Conservation (phyloP, 2,888 invertebrate genomes). For the Tetranychus piercei region DNA sequence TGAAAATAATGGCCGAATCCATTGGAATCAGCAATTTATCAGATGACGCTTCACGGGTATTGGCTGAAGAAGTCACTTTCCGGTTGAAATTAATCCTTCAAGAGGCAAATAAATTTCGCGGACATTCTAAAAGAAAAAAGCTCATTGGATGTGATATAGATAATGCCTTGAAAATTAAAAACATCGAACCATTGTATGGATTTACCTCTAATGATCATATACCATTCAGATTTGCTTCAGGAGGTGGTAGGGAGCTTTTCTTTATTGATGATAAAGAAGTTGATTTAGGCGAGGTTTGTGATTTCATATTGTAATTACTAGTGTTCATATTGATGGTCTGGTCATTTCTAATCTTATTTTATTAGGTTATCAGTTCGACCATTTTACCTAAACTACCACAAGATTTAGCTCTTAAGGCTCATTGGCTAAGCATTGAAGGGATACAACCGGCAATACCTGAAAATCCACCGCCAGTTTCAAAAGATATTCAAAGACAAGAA, state of each 20-base stretch:
- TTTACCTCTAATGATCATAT: slow-evolving; percentile 64
- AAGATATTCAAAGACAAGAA: slow-evolving; percentile 57
- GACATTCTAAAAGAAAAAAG: slow-evolving; percentile 68
- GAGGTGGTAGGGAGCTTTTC: slow-evolving; percentile 83
- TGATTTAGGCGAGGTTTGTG: slow-evolving; percentile 41
- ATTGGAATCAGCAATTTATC: slow-evolving; percentile 67
- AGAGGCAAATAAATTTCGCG: slow-evolving; percentile 84
- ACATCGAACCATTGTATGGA: slow-evolving; percentile 88
- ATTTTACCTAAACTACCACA: slow-evolving; percentile 69
- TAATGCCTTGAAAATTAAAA: slow-evolving; percentile 68
- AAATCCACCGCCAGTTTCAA: slow-evolving; percentile 85
- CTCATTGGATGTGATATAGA: slow-evolving; percentile 67
- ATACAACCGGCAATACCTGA: slow-evolving; percentile 94
- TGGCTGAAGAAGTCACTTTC: slow-evolving; percentile 79
- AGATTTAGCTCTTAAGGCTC: slow-evolving; percentile 65
- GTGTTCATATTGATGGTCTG: not conserved
- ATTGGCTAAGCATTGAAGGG: slow-evolving; percentile 93
- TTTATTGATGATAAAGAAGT: slow-evolving; percentile 89
- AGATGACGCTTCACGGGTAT: slow-evolving; percentile 77
- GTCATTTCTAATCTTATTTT: not conserved
- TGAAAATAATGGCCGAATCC: slow-evolving; percentile 85
- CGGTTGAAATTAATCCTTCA: slow-evolving; percentile 40
- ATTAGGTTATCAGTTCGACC: slow-evolving; percentile 44
- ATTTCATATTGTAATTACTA: not conserved
- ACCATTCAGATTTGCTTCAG: slow-evolving; percentile 87